Percentiles rank a stretch among this genome's conserved stretches.
Conservation (phyloP, 2,113 vertebrate genomes). For the Chelonoidis abingdonii region DNA sequence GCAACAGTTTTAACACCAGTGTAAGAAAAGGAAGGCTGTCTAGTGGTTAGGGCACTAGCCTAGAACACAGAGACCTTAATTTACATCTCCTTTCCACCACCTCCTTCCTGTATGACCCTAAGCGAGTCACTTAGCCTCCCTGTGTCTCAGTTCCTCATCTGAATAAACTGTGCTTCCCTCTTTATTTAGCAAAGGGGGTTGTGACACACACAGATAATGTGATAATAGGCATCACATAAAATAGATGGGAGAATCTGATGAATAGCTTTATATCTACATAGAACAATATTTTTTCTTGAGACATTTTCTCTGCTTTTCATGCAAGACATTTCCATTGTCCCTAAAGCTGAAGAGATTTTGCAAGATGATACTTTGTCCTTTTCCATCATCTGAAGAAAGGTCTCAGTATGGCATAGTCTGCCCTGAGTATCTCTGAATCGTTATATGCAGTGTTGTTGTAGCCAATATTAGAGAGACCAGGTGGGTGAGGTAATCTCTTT, state of each 20-base stretch:
- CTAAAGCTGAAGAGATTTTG: background rate
- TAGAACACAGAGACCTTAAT: too few relatives aligned
- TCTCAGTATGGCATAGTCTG: background rate
- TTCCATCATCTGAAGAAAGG: background rate
- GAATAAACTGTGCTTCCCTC: background rate
- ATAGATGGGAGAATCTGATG: background rate
- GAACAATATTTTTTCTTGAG: background rate
- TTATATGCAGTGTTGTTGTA: too few relatives aligned
- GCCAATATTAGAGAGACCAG: too few relatives aligned
- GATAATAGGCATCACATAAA: background rate
- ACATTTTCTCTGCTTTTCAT: background rate
- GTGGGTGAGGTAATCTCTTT: too few relatives aligned
- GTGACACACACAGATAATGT: background rate
- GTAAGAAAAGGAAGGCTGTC: too few relatives aligned
- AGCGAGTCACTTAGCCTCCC: background rate
- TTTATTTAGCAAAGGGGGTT: background rate
- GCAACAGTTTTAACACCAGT: too few relatives aligned
- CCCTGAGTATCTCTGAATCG: background rate
- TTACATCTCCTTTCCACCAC: too few relatives aligned
- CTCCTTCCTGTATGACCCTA: background rate
- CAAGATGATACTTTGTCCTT: background rate
- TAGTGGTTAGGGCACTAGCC: too few relatives aligned
- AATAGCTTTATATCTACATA: background rate
- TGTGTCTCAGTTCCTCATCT: background rate
- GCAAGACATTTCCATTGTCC: background rate